Percentiles rank a stretch among this genome's conserved stretches.
Conservation (phyloP, 1,140 invertebrate genomes). For the Phocides pigmalion region DNA sequence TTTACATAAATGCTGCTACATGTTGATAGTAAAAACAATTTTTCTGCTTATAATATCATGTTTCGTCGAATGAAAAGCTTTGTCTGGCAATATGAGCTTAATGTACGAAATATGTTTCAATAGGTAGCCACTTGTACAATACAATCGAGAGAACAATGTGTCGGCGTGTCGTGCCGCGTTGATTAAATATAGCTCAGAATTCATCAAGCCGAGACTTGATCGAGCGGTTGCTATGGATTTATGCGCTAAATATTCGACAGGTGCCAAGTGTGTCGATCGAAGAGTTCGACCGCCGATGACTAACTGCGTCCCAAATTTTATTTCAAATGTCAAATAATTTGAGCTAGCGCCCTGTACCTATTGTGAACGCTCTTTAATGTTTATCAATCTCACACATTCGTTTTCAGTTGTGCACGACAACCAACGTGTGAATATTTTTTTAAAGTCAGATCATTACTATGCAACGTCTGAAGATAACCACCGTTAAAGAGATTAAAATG, state of each 20-base stretch:
- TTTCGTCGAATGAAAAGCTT: background rate
- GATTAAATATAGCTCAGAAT: constrained; percentile 82
- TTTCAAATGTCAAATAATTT: constrained; percentile 83
- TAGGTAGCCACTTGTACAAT: constrained; percentile 50
- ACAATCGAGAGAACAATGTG: constrained; percentile 73
- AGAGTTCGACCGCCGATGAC: constrained; percentile 78
- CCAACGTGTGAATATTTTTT: background rate
- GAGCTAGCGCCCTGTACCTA: constrained; percentile 66
- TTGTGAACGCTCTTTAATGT: constrained; percentile 33
- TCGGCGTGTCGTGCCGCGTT: constrained; percentile 63
- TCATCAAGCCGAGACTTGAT: constrained; percentile 71
- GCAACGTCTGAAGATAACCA: background rate
- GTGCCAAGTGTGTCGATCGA: constrained; percentile 82
- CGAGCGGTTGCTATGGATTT: constrained; percentile 80
- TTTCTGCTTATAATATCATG: background rate
- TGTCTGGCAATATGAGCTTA: background rate
- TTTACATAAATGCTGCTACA: too few species aligned
- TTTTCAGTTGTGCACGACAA: background rate
- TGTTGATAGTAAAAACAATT: background rate
- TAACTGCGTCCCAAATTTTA: constrained; percentile 81
- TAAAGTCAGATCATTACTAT: constrained; percentile 2
- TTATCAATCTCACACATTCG: constrained; percentile 4
- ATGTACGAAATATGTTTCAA: constrained; percentile 23
- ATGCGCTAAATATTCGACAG: constrained; percentile 83
- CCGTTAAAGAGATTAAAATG: background rate